A percentile compares a stretch with the other conserved stretches of the same genome.
Evolutionary conservation across 2,888 invertebrate genomes (phyloP).

Genomic region (Chouioia cunea): DNA sequence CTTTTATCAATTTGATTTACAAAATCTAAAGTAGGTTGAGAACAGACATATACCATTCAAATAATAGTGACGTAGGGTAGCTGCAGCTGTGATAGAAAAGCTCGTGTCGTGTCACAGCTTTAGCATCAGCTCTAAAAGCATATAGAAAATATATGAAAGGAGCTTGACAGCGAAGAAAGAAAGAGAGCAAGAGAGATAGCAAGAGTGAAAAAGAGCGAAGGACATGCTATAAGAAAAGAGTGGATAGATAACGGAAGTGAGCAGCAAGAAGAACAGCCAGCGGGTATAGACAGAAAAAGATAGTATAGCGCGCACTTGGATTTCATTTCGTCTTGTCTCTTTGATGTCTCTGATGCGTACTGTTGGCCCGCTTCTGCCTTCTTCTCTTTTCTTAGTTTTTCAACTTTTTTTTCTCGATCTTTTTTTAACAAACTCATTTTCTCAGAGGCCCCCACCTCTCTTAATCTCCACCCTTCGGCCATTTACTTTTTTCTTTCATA

Average conservation of each 20-base stretch:
- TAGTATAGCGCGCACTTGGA: slow-evolving; percentile 61
- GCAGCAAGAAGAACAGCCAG: slow-evolving; percentile 42
- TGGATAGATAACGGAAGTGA: slow-evolving; percentile 44
- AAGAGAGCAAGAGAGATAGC: slow-evolving; percentile 13
- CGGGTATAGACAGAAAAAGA: slow-evolving; percentile 23
- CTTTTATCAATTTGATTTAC: no score
- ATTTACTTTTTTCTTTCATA: slow-evolving; percentile 53
- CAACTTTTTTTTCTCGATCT: slow-evolving; percentile 1
- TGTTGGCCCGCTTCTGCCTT: slow-evolving; percentile 69
- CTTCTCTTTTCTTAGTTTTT: slow-evolving; percentile 12
- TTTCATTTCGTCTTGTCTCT: slow-evolving; percentile 70
- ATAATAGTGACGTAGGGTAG: no score
- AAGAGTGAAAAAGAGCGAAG: slow-evolving; percentile 29
- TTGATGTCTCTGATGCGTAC: slow-evolving; percentile 70
- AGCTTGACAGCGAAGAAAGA: not conserved
- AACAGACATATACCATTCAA: no score
- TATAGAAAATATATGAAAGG: not conserved
- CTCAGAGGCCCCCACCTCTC: slow-evolving; percentile 63
- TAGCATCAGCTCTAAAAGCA: not conserved
- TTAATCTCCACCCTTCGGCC: slow-evolving; percentile 67
- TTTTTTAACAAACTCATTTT: slow-evolving; percentile 69
- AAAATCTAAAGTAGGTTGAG: no score
- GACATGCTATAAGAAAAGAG: slow-evolving; percentile 42
- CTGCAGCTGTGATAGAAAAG: no score
- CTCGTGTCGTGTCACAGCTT: no score